Evolutionary conservation across 2,113 vertebrate genomes (phyloP), one percentile per base, ranked within the genome.

Genomic region (Prunella fulvescens): DNA sequence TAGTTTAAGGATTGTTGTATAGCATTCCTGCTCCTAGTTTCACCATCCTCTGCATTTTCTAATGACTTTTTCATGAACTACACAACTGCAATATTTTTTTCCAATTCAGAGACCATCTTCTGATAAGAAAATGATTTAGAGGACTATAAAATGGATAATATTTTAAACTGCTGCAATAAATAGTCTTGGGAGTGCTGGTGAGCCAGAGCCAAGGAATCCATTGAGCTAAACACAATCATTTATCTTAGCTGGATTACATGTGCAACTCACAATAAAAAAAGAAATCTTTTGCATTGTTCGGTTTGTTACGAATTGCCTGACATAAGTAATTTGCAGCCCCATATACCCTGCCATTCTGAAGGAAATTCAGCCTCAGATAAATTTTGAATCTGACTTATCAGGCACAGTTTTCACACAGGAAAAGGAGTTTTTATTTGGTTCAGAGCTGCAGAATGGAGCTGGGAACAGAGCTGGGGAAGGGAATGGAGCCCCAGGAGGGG

Each of bases 51-150:
- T 93, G 51, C 29, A 66, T 93, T 50, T 92, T 79, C 64, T 91
- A 82, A 80, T 53, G 60, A 73, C 81, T 91, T 91, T 90, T 77
- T 91, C 48, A 82, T 88, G 40, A 87, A 66, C 67, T 81, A 65
- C 65, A 72, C 3, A 65, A 57, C 62, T 85, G 24, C 31, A 93
- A 54, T 67, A 62, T 71, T 90, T 92, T 93, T 93, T 93, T 71
- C 47, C 76, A 58, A 45, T 94, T 92, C 83, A 74, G 56, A 88
- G 65, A 54, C 51, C 51, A 45, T 90, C 81, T 91, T 91, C 62
- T 93, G 93, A 86, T 92, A 81, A 88, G 81, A 82, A 97, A 97
- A 94, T 95, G 19, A 96, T 94, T 94, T 89, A 96, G 45, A 89
- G 73, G 31, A 71, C 64, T 57, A 66, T 78, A 82, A 95, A 86